Evolutionary conservation across 1,140 invertebrate genomes (phyloP).

Genomic region (Drosophila subpulchrella): DNA sequence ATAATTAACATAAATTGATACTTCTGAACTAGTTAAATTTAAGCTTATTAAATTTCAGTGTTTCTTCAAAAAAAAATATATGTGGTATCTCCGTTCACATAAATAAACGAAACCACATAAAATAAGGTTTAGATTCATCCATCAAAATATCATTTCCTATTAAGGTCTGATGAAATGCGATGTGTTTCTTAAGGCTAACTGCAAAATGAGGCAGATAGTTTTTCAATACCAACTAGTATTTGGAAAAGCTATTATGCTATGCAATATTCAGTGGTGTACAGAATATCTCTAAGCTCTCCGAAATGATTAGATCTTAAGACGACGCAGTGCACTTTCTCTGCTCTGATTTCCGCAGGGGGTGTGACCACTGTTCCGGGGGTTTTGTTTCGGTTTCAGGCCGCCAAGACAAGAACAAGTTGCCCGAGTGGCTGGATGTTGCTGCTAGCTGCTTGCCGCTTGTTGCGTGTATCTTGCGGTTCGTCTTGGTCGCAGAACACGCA

Average conservation of each 20-base stretch:
- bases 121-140: neutral
- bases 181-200: constrained; percentile 6
- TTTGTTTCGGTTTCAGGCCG: constrained; percentile 71
- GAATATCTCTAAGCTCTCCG: neutral
- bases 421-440: constrained; percentile 38
- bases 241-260: neutral
- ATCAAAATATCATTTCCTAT: neutral
- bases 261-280: neutral
- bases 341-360: neutral
- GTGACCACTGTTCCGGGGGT: constrained; percentile 52
- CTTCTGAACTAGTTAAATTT: too few species aligned
- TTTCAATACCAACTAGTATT: neutral
- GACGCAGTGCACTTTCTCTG: neutral
- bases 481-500: constrained; percentile 67
- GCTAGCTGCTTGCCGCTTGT: constrained; percentile 11
- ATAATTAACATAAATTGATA: too few species aligned
- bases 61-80: too few species aligned
- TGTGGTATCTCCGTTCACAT: neutral
- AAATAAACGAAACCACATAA: constrained; percentile 5
- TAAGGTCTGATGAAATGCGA: constrained; percentile 1
- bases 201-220: neutral
- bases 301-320: too few species aligned
- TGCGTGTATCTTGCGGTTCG: constrained; percentile 63
- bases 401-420: constrained; percentile 62
- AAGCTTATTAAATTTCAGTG: too few species aligned